Percentiles rank a stretch among this genome's conserved stretches.
These are phyloP conservation scores for Eciton burchellii DNA, from an alignment of 1,140 invertebrate species.

Conservation along the genomic window DNA sequence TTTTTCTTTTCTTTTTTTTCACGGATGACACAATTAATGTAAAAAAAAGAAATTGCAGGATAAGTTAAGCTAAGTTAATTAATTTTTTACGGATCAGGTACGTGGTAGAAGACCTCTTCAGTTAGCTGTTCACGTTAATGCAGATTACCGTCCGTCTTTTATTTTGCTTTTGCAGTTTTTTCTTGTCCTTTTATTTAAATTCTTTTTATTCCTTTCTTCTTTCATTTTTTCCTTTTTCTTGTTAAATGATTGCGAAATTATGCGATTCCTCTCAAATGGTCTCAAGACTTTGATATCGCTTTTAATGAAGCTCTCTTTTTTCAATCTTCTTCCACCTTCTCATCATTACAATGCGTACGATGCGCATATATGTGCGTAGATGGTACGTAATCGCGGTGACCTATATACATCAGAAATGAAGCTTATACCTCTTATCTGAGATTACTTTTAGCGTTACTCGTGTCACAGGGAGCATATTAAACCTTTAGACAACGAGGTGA, in stretches of 20 bases:
- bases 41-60: neutral
- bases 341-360: conserved; percentile 13
- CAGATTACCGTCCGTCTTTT: neutral
- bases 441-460: conserved; percentile 44
- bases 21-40: neutral
- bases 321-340: neutral
- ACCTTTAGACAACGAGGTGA: neutral
- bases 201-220: neutral
- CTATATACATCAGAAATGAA: conserved; percentile 64
- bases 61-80: neutral
- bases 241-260: neutral
- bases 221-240: too few species aligned
- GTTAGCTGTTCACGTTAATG: neutral
- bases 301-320: neutral
- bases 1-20: conserved; percentile 11
- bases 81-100: neutral
- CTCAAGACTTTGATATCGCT: conserved; percentile 27
- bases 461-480: conserved; percentile 15
- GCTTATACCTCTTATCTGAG: conserved; percentile 58
- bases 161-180: neutral
- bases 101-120: neutral
- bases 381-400: conserved; percentile 24
- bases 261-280: neutral
- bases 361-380: neutral
- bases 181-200: neutral